Percentiles rank a stretch among this genome's conserved stretches.
phyloP scores from a whole-genome alignment of 2,113 vertebrate species.

The Callorhinus ursinus region DNA sequence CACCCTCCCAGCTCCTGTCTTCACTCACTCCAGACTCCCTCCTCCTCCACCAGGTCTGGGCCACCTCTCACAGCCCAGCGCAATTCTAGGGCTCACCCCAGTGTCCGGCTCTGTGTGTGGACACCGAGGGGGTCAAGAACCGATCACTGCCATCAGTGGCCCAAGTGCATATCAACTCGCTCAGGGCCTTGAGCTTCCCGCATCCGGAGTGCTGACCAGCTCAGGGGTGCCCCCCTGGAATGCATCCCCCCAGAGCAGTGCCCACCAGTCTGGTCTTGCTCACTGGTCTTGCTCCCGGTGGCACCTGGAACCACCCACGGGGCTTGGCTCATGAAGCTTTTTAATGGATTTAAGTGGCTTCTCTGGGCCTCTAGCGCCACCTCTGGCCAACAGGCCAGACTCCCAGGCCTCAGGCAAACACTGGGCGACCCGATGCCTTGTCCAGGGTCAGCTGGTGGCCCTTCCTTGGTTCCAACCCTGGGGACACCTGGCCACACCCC shows the following conservation, averaged over 20 bases:
- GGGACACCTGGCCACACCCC: no score
- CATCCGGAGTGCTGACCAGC: neutral
- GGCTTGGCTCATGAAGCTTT: neutral
- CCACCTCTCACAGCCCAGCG: rapidly evolving
- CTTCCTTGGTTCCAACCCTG: neutral
- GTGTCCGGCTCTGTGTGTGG: neutral
- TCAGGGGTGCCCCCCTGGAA: neutral
- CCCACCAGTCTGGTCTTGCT: neutral
- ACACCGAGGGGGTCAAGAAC: neutral
- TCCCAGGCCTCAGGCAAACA: neutral
- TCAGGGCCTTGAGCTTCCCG: neutral
- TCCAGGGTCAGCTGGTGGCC: rapidly evolving
- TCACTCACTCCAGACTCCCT: neutral
- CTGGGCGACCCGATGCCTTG: neutral
- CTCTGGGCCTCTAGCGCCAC: neutral
- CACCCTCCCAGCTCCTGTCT: neutral
- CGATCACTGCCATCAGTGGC: rapidly evolving
- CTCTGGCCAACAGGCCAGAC: no score
- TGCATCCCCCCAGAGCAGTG: neutral
- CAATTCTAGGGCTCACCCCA: neutral
- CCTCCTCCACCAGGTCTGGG: neutral
- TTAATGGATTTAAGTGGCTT: rapidly evolving
- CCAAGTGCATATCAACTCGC: rapidly evolving
- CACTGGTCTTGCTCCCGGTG: no score
- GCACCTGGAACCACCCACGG: neutral